These are phyloP conservation scores for Cygnus atratus DNA, from an alignment of 2,113 vertebrate species.

Conservation along the genomic window DNA sequence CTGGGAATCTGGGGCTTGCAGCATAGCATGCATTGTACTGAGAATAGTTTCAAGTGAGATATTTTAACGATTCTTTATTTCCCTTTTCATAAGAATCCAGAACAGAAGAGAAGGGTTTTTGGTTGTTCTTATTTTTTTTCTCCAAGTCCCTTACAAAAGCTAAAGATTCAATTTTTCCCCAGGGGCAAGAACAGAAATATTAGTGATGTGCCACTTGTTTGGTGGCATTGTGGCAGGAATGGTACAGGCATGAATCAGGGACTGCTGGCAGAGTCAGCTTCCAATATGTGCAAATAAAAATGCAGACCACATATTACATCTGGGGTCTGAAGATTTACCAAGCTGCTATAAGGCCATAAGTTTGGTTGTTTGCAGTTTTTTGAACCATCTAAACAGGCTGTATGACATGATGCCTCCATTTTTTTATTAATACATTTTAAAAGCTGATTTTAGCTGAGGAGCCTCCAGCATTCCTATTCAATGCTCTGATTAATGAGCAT, in stretches of 20 bases:
- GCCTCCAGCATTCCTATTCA: slow-evolving; percentile 62
- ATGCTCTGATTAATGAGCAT: slow-evolving; percentile 73
- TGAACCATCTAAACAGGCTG: slow-evolving; percentile 44
- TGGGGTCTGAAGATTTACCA: slow-evolving; percentile 71
- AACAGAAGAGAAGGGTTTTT: neutral
- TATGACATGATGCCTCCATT: slow-evolving; percentile 20
- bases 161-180: neutral
- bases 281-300: slow-evolving; percentile 63
- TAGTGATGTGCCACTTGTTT: slow-evolving; percentile 48
- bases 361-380: slow-evolving; percentile 58
- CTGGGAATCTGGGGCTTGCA: neutral
- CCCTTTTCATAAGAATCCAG: neutral
- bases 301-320: slow-evolving; percentile 55
- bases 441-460: slow-evolving; percentile 10
- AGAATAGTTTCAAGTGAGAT: neutral
- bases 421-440: slow-evolving; percentile 60
- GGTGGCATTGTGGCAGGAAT: slow-evolving; percentile 27
- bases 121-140: neutral
- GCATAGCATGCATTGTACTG: neutral
- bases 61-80: neutral
- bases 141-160: neutral
- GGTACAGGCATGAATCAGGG: slow-evolving; percentile 56
- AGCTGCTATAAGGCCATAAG: slow-evolving; percentile 66
- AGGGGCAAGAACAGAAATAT: slow-evolving; percentile 27
- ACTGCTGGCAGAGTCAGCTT: slow-evolving; percentile 47